A percentile compares a stretch with the other conserved stretches of the same genome.
phyloP scores from a whole-genome alignment of 2,888 invertebrate genomes.

The Athripsodes cinereus region DNA sequence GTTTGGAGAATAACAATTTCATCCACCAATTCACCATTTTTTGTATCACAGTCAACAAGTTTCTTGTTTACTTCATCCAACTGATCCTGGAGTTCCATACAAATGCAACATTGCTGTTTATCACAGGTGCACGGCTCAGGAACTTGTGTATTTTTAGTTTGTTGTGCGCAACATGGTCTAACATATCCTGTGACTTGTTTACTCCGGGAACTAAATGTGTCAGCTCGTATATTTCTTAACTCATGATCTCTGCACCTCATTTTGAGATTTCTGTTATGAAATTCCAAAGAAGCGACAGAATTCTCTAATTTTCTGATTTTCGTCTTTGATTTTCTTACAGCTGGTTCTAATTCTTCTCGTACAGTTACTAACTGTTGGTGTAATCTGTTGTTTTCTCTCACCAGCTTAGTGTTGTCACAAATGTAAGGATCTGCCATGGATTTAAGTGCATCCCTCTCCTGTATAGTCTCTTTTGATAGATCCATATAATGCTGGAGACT shows the following conservation, averaged over 20 bases:
- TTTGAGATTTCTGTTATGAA: slow-evolving; percentile 40
- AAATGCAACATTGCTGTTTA: slow-evolving; percentile 25
- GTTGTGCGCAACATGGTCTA: slow-evolving; percentile 7
- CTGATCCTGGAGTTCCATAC: slow-evolving; percentile 40
- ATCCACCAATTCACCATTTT: slow-evolving; percentile 40
- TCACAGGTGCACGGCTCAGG: slow-evolving; percentile 5
- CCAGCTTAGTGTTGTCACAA: slow-evolving; percentile 70
- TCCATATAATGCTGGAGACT: slow-evolving; percentile 79
- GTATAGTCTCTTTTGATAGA: slow-evolving; percentile 60
- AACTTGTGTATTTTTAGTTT: slow-evolving; percentile 15
- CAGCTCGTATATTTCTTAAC: slow-evolving; percentile 44
- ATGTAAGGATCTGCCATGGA: slow-evolving; percentile 71
- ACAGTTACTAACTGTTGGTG: slow-evolving; percentile 60
- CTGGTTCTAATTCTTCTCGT: slow-evolving; percentile 58
- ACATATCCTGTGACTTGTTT: slow-evolving; percentile 32
- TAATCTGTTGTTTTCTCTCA: slow-evolving; percentile 69
- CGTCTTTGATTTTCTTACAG: slow-evolving; percentile 53
- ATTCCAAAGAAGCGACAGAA: slow-evolving; percentile 53
- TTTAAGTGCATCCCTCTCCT: slow-evolving; percentile 65
- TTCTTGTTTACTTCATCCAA: slow-evolving; percentile 42
- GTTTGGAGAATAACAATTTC: slow-evolving; percentile 40
- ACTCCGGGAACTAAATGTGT: slow-evolving; percentile 43
- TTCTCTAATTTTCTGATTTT: slow-evolving; percentile 57
- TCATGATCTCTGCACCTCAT: slow-evolving; percentile 43
- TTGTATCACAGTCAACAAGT: slow-evolving; percentile 42